These are phyloP conservation scores for Pedetes capensis DNA, from an alignment of 2,113 vertebrate species.

Conservation along the genomic window DNA sequence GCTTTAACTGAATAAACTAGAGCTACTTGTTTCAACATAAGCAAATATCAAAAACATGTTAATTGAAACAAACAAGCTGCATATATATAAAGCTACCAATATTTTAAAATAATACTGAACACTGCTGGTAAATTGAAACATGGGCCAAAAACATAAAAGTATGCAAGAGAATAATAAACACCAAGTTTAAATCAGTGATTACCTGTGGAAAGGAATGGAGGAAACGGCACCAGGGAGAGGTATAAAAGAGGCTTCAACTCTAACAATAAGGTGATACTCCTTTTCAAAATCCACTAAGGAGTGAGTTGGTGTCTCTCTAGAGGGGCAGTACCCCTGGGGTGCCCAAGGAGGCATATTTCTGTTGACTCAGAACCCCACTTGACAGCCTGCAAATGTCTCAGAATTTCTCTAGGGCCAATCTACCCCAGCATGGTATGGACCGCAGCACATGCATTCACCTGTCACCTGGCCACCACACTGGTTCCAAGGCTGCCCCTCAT, in stretches of 20 bases:
- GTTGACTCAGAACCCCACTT: constrained; percentile 70
- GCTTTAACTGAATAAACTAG: background rate
- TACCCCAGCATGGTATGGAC: constrained; percentile 48
- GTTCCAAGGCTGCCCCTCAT: constrained; percentile 88
- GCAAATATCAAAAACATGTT: background rate
- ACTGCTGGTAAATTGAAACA: background rate
- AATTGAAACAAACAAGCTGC: background rate
- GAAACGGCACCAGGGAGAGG: background rate
- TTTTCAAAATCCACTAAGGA: background rate
- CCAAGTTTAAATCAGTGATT: background rate
- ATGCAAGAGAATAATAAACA: background rate
- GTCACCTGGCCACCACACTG: constrained; percentile 79
- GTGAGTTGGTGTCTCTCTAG: constrained; percentile 83
- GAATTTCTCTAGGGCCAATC: constrained; percentile 75
- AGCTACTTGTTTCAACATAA: background rate
- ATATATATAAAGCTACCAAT: background rate
- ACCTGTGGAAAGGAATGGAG: background rate
- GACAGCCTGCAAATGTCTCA: constrained; percentile 77
- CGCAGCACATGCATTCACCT: constrained; percentile 83
- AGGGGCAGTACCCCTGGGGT: constrained; percentile 81
- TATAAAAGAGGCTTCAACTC: background rate
- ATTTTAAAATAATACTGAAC: background rate
- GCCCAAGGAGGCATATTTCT: constrained; percentile 80
- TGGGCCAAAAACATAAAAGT: background rate
- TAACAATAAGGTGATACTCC: background rate